Base-by-base conservation (phyloP, 2,113 vertebrate species). In the Maccullochella peelii region DNA sequence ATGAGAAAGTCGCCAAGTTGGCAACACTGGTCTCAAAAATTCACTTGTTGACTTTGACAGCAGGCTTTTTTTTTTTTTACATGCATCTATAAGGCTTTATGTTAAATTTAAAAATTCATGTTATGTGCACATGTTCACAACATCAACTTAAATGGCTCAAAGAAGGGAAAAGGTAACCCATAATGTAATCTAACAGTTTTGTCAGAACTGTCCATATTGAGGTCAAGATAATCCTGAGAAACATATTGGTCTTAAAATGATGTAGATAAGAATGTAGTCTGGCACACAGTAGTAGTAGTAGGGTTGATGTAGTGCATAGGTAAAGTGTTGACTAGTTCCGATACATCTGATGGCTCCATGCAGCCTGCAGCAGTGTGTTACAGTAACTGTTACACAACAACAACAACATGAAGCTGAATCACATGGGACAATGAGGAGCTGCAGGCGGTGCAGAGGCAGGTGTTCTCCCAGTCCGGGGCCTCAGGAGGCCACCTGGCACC, bases 371-470 rank as follows among this genome's bases (percentile, higher is more conserved):
- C 76, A 52, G 47, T 18, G 11, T 57, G 84, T 84, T 82, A 77
- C 80, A 77, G 82, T 86, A 85, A 90, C 89, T 85, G 77, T 91
- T 87, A 85, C 83, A 88, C 88, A 86, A 90, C 82, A 91, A 92
- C 82, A 91, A 92, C 90, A 94, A 87, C 77, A 85, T 66, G 57
- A 49, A 81, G 76, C 67, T 36, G 66, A 73, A 87, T 79, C 90
- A 80, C 85, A 44, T 21, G 90, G 89, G 91, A 82, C 73, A 68
- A 6, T 40, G 38, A 21, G 5, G 76, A 61, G 79, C 85, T 89
- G 83, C 88, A 81, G 86, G 92, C 84, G 10, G 33, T 78, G 81
- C 55, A 66, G 66, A 79, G 83, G 87, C 93, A 94, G 93, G 93
- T 94, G 93, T 93, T 90, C 81, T 89, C 82, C 81, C 84, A 83